Evolutionary conservation across 2,113 vertebrate genomes (phyloP), one percentile per base, ranked within the genome.

Genomic region (Mesoclemmys tuberculata): DNA sequence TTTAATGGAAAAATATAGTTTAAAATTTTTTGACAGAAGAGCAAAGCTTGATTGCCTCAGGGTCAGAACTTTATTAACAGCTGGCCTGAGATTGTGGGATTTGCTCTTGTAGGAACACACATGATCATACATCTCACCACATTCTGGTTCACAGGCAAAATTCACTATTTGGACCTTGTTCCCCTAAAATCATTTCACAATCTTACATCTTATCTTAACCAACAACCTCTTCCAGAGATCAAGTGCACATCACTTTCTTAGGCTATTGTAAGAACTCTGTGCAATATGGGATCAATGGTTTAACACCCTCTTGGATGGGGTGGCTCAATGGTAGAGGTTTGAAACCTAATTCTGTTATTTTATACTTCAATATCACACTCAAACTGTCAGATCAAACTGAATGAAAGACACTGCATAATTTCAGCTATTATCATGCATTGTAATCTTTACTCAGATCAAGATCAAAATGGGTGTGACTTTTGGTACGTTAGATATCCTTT

Each of bases 381-480:
- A 61, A 35, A 80, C 9, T 54, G 38, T 13, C 79, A 24, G 31
- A 22, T 48, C 85, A 5, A 8, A 38, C 13, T 44, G 38, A 56
- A 64, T 64, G 77, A 49, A 89, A 93, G 71, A 26, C 44, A 81
- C 49, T 83, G 79, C 0, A 0, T 77, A 82, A 38, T 19, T 87
- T 38, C 27, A 80, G 58, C 61, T 95, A 54, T 82, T 84, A 46
- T 38, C 85, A 10, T 81, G 61, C 46, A 85, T 35, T 84, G 10
- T 31, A 79, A 85, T 52, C 81, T 3, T 29, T 80, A 29, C 93
- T 58, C 58, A 52, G 51, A 61, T 58, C 35, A 61, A 0, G 0
- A 80, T 77, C 5, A 31, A 95, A 95, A 74, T 4, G 44, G 92
- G 71, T 94, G 81, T 84, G 92, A 84, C 85, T 93, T 80, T 89